These are phyloP conservation scores for Mnemiopsis leidyi DNA, from an alignment of 37 sponge, comb jelly and placozoan genomes.

Conservation along the genomic window DNA sequence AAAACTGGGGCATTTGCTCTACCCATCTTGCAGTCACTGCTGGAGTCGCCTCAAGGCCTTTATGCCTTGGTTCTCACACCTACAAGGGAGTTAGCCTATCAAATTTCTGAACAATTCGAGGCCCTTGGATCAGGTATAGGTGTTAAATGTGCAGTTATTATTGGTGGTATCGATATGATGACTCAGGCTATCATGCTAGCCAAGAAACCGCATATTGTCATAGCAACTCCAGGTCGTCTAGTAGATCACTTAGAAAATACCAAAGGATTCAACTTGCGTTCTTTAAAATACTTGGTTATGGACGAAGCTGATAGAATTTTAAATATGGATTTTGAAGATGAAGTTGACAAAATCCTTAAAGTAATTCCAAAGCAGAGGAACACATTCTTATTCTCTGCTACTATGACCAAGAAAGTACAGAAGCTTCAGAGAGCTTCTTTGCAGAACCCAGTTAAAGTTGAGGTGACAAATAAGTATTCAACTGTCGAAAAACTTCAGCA, in stretches of 20 bases:
- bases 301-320: slow-evolving; percentile 98
- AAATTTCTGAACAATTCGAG: slow-evolving; percentile 95
- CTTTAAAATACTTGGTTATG: slow-evolving; percentile 90
- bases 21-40: slow-evolving; percentile 87
- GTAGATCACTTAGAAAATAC: slow-evolving; percentile 99
- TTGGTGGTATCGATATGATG: slow-evolving; percentile 98
- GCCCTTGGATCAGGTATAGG: slow-evolving; percentile 86
- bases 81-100: slow-evolving; percentile 96
- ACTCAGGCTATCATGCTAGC: slow-evolving; percentile 89
- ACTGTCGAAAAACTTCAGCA: slow-evolving; percentile 97
- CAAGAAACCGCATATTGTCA: slow-evolving; percentile 93
- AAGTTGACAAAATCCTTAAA: slow-evolving; percentile 95
- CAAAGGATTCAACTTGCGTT: slow-evolving; percentile 89
- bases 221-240: slow-evolving; percentile 96
- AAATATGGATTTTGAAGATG: slow-evolving; percentile 98
- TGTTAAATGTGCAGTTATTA: slow-evolving; percentile 90
- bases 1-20: slow-evolving; percentile 97
- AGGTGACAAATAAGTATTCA: slow-evolving; percentile 94
- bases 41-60: slow-evolving; percentile 82
- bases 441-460: slow-evolving; percentile 89
- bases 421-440: slow-evolving; percentile 96
- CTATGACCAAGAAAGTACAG: slow-evolving; percentile 98
- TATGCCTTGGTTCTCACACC: slow-evolving; percentile 98
- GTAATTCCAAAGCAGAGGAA: slow-evolving; percentile 83
- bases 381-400: slow-evolving; percentile 95